Base-by-base conservation (phyloP, 2,797 vertebrate genomes). In the Simalia tracyae region DNA sequence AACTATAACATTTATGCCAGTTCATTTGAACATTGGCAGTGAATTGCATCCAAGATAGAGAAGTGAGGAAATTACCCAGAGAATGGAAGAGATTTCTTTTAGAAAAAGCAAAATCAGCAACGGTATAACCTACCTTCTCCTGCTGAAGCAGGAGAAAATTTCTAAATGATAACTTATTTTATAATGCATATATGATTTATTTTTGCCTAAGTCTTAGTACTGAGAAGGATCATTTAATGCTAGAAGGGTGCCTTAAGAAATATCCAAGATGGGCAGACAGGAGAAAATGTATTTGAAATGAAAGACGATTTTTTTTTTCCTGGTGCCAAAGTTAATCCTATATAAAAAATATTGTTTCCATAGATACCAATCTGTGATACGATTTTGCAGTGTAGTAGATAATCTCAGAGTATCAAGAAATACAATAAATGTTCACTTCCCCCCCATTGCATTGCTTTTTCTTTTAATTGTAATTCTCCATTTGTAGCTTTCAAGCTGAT, bases 311-410 rank as follows among this genome's bases (percentile, higher is more conserved):
- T 87, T 76, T 10, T 10, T 22, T 88, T 86, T 3, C 72, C 28
- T 84, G 89, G 90, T 95, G 91, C 81, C 0, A 1, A 81, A 93
- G 91, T 89, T 92, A 93, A 87, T 93, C 92, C 93, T 94, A 91
- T 91, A 94, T 93, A 94, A 90, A 92, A 90, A 92, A n/a, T 0
- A 0, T 4, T 56, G 96, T 97, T 97, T 96, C 96, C 95, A 95
- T 96, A 95, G 96, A 96, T 95, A 97, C 97, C 0, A 0, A 2
- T 94, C 90, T 93, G 59, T 90, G 92, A 94, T 93, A 84, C 12
- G 50, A 31, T 88, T 91, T 94, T 94, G 12, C 57, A 86, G 57
- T 0, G 84, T 0, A 1, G 50, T 1, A 94, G 86, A 64, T 72
- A 76, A 90, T 64, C 36, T 91, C 72, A 89, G 76, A 59, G 92